Base-by-base conservation (phyloP, 35 echinoderm and acorn worm species). In the Holothuria glaberrima region DNA sequence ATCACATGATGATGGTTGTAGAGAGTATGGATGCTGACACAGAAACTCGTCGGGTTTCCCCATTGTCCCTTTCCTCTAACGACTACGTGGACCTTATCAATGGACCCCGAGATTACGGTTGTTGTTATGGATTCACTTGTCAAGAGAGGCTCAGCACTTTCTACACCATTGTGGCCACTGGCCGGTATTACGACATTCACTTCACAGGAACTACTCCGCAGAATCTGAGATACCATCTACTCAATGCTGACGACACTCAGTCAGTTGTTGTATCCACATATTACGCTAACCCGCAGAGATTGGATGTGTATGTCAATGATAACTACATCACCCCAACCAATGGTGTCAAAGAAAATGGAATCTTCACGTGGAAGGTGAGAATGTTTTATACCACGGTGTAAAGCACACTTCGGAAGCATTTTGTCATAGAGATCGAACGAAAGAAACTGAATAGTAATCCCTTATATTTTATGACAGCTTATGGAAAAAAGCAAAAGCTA, bases 1-100 rank as follows among this genome's bases (percentile, higher is more conserved):
- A 98, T 56, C 88, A 98, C 88, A 93, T 90, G 90, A 94, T 94
- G 90, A 82, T 98, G 96, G 77, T 98, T 6, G 68, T 98, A 24
- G 96, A 98, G 69, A 98, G 96, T 75, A 91, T 98, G 90, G 96
- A 98, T 69, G 90, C 87, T 28, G 93, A 98, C 78, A 98, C 93
- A 12, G 96, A 98, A 57, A 74, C 85, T 25, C 87, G 96, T 58
- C 93, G 96, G 57, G 48, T 98, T 14, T 94, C 96, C 45, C 96
- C 96, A 2, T 41, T 98, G 35, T 90, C 87, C 1, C 81, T 98
- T 13, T 72, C 35, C 34, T 61, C 86, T 46, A 93, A 91, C 28
- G 88, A 75, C 32, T 95, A 91, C 45, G 91, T 98, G 21, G 96
- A 98, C 89, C 70, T 98, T 21, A 95, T 98, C 75, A 98, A 98